A percentile compares a stretch with the other conserved stretches of the same genome.
Evolutionary conservation across 2,797 vertebrate genomes (phyloP).

Genomic region (Malurus splendens): DNA sequence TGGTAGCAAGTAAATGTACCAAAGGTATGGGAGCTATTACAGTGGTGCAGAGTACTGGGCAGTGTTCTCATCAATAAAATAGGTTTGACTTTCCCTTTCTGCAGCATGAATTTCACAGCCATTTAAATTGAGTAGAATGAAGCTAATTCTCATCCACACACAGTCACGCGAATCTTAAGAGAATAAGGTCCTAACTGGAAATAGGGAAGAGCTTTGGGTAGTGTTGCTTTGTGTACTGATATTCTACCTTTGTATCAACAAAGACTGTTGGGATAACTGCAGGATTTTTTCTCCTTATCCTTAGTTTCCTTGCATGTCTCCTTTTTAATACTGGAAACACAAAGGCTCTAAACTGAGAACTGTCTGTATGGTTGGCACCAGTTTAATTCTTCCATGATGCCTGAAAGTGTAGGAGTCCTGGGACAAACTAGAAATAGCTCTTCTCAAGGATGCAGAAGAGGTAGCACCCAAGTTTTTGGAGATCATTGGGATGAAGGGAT

Average conservation of each 20-base stretch:
- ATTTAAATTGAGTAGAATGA: neutral
- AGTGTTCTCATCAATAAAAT: neutral
- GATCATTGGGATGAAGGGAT: neutral
- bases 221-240: neutral
- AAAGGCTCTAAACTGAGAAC: neutral
- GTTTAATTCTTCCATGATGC: neutral
- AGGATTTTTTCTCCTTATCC: neutral
- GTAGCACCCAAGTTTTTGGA: neutral
- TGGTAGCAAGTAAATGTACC: neutral
- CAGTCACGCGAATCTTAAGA: accelerated
- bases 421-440: neutral
- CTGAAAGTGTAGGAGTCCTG: neutral
- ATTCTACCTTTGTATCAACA: neutral
- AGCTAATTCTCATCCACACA: neutral
- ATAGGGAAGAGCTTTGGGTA: neutral
- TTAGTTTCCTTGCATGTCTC: accelerated
- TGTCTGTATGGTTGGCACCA: neutral
- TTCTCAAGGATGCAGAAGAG: neutral
- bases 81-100: neutral
- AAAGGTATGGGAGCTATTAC: neutral
- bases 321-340: neutral
- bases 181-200: neutral
- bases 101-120: neutral
- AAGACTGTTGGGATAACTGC: neutral
- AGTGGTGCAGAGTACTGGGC: accelerated